phyloP scores from a whole-genome alignment of 2,888 invertebrate species.

The Sepioteuthis lessoniana region DNA sequence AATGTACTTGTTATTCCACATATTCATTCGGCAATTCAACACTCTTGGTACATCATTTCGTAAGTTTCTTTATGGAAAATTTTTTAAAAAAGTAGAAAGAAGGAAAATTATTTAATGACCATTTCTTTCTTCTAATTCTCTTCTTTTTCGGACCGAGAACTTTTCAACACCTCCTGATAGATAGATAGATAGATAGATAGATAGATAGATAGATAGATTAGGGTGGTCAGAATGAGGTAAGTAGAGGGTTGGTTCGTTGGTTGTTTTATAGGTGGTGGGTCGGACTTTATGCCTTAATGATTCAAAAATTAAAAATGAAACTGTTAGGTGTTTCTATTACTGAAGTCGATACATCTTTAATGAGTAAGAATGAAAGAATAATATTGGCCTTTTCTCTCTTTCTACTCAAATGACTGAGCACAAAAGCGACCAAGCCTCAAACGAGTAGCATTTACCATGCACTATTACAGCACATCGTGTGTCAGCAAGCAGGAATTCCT shows the following conservation, averaged over 20 bases:
- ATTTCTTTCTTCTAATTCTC: no score
- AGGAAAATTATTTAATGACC: no score
- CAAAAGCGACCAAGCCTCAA: not conserved
- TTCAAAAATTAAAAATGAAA: no score
- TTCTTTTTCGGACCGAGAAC: no score
- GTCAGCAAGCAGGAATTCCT: not conserved
- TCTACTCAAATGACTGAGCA: not conserved
- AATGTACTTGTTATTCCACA: no score
- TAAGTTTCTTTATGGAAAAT: no score
- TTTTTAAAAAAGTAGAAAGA: no score
- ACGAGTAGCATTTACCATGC: not conserved
- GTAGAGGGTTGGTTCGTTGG: not conserved
- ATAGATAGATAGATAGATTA: not conserved
- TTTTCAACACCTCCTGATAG: not conserved
- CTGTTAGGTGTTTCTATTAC: not conserved
- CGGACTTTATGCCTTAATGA: not conserved
- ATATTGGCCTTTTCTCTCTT: not conserved
- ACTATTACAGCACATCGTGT: not conserved
- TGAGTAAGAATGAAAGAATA: not conserved
- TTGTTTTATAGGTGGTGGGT: no score
- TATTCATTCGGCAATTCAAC: no score
- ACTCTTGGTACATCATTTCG: no score
- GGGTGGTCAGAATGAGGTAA: not conserved
- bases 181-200: not conserved
- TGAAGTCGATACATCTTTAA: not conserved